Conservation (phyloP, 2,797 vertebrate species). For the Sebastes jordani region DNA sequence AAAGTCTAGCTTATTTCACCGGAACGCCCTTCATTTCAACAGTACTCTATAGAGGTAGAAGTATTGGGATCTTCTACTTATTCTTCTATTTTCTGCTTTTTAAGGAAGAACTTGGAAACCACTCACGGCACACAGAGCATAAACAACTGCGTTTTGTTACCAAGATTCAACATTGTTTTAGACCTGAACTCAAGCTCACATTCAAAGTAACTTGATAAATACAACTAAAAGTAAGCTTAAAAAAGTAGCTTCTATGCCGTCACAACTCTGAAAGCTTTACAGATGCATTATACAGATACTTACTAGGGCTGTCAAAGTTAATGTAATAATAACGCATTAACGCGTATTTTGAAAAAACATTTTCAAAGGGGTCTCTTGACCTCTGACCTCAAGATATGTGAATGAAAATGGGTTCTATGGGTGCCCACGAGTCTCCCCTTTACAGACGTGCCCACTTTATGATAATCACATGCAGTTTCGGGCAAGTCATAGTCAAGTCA, state of each 20-base stretch:
- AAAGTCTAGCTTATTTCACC: not conserved
- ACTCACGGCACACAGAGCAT: too few species aligned
- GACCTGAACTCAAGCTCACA: not conserved
- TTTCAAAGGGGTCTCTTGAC: too few species aligned
- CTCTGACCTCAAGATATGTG: too few species aligned
- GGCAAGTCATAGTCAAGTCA: too few species aligned
- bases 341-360: too few species aligned
- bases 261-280: not conserved
- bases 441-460: too few species aligned
- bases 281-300: not conserved
- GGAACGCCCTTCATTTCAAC: not conserved
- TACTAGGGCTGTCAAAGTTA: not conserved
- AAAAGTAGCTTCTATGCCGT: not conserved
- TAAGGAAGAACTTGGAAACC: not conserved
- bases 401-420: too few species aligned
- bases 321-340: too few species aligned
- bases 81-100: not conserved
- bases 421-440: fast-evolving
- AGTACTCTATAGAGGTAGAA: not conserved
- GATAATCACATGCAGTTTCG: too few species aligned
- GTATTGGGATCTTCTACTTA: not conserved
- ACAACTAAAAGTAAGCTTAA: not conserved
- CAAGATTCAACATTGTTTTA: too few species aligned
- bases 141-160: not conserved
- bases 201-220: not conserved